These are phyloP conservation scores for Ditula angustiorana DNA, from an alignment of 2,888 invertebrate genomes.

Conservation along the genomic window DNA sequence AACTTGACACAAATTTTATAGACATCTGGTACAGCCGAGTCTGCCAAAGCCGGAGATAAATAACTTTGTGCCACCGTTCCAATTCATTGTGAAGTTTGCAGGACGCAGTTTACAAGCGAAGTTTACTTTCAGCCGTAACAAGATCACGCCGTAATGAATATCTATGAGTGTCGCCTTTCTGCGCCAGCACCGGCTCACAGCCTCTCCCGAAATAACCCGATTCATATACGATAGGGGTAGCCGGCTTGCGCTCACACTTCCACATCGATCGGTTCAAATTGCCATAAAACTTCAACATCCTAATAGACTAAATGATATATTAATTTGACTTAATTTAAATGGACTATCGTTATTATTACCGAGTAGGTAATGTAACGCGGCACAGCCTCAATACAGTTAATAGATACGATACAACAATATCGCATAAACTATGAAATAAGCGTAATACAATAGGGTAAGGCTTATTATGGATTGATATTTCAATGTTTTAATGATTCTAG, in stretches of 20 bases:
- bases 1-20: conserved; percentile 39
- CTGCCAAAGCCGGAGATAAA: conserved; percentile 31
- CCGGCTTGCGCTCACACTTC: neutral
- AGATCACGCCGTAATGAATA: conserved; percentile 63
- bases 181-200: neutral
- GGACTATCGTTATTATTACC: too few relatives aligned
- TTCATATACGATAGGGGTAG: neutral
- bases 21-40: conserved; percentile 29
- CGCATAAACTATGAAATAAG: too few relatives aligned
- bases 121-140: conserved; percentile 57
- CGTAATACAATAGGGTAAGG: too few relatives aligned
- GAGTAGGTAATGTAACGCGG: too few relatives aligned
- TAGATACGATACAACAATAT: too few relatives aligned
- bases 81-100: conserved; percentile 37
- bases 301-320: too few relatives aligned
- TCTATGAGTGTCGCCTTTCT: conserved; percentile 59
- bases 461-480: too few relatives aligned
- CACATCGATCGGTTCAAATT: neutral
- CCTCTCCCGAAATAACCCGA: neutral
- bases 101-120: conserved; percentile 56
- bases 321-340: neutral
- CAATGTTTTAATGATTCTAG: too few relatives aligned
- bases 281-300: too few relatives aligned
- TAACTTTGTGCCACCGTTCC: conserved; percentile 26
- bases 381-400: too few relatives aligned